Evolutionary conservation across 2,113 vertebrate genomes (phyloP), one percentile per base, ranked within the genome.

Genomic region (Microcebus lehilahytsara): DNA sequence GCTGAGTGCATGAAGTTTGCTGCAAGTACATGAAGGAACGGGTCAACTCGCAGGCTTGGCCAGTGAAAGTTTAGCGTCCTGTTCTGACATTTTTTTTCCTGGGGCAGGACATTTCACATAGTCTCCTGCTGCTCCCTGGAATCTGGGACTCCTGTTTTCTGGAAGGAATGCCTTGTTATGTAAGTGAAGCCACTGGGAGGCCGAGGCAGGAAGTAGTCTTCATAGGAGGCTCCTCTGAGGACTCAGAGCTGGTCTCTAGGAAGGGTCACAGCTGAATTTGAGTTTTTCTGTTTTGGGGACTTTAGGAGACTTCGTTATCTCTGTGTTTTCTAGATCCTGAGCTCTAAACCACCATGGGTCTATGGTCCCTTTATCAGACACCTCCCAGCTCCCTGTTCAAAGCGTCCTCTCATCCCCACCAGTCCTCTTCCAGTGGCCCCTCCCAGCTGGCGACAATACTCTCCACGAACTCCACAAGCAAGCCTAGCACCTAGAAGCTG

Each of bases 181-280:
- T 49, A 96, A 96, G 88, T 8, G 74, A 85, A 89, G 92, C 53
- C 88, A 72, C 80, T 96, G 96, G 95, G 93, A 97, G 87, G 93
- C 75, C 79, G 53, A 23, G 20, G 85, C 77, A 97, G 92, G 87
- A 71, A 96, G 34, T 46, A 23, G 64, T 91, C 60, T 92, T 85
- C 79, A 0, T 0, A 49, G 93, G 40, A 96, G 84, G 72, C 75
- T 91, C 46, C 32, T 96, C 49, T 85, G 83, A 94, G 93, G 94
- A 92, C 42, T 60, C 71, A 86, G 51, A 74, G 66, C 42, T 95
- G 85, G 89, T 81, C 30, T 95, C 86, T 92, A 84, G 75, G 53
- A 96, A 95, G 94, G 49, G 13, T 74, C 19, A 51, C 22, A 51
- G 72, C 3, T 60, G 22, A 74, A 72, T 42, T 40, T 51, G n/a